Evolutionary conservation across 1,140 invertebrate species (phyloP), one percentile per base, ranked within the genome.

Genomic region (Diabrotica undecimpunctata): DNA sequence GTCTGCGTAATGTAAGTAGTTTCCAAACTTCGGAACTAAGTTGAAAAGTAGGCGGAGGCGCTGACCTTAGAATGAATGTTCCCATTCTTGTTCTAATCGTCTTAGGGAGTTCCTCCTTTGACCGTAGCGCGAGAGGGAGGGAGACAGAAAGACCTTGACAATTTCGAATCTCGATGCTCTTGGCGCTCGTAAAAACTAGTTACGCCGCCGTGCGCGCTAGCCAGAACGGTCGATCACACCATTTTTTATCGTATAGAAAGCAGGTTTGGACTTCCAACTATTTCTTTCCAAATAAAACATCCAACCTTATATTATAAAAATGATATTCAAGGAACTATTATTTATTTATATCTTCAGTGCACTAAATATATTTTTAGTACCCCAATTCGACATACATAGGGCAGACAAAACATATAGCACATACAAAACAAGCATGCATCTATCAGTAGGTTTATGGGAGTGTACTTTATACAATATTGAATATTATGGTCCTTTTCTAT

Each of bases 141-240:
- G 41, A 46, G 8, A 46, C 8, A 46, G 41, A 46, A 46, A 46
- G 41, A n/a, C 41, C 41, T 46, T 46, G 41, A 46, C 41, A 46
- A 46, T 46, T 46, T 46, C 41, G 41, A 46, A 46, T 46, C 41
- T 46, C 41, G 41, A 46, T 55, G 61, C 59, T 53, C 41, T 46
- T 46, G 41, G 41, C n/a, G 41, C 41, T 46, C 41, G n/a, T 46
- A 46, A 46, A 64, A 67, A 65, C 65, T 60, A 71, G 68, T 67
- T 69, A 61, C n/a, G 41, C 41, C 62, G 56, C 68, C 52, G 68
- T 72, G 68, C 51, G 62, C 66, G 68, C 68, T 70, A 60, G 70
- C 68, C 68, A 72, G 70, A 72, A 72, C 70, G 70, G 70, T 72
- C 70, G 70, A 72, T 72, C 68, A 72, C 70, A 67, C 68, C 66